Percentiles rank a stretch among this genome's conserved stretches.
Evolutionary conservation across 2,113 vertebrate genomes (phyloP).

Genomic region (Dasypus novemcinctus): DNA sequence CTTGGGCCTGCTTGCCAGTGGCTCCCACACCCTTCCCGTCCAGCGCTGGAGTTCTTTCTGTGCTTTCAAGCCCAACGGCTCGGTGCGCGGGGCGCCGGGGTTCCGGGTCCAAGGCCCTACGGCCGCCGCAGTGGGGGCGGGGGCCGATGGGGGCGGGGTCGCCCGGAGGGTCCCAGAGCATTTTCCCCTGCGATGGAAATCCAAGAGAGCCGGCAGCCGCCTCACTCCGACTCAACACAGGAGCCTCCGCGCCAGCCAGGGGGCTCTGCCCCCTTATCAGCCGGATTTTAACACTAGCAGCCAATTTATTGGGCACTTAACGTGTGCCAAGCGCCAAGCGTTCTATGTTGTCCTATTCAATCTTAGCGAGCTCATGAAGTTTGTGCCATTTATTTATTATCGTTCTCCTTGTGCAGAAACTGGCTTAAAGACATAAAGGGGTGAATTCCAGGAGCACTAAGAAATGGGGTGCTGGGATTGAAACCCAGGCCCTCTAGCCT

Average conservation of each 20-base stretch:
- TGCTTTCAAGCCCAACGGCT: conserved; percentile 67
- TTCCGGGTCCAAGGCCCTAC: not conserved
- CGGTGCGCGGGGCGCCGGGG: not conserved
- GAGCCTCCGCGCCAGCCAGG: not conserved
- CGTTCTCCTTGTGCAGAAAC: not conserved
- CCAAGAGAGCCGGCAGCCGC: rapidly evolving
- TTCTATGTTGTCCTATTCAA: not conserved
- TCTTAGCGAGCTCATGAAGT: not conserved
- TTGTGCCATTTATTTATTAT: not conserved
- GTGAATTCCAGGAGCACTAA: not conserved
- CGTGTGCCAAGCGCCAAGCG: not conserved
- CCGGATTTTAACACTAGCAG: not conserved
- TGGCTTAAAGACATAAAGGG: not conserved
- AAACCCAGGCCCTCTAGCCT: not conserved
- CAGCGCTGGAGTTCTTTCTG: conserved; percentile 32
- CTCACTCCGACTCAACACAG: rapidly evolving
- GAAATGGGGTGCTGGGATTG: not conserved
- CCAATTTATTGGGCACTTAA: rapidly evolving
- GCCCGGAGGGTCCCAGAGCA: too few species aligned
- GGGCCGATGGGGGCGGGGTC: not conserved
- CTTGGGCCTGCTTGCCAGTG: not conserved
- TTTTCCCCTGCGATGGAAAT: not conserved
- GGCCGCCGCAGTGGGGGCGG: not conserved
- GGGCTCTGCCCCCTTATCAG: not conserved
- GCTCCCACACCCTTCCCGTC: conserved; percentile 10